A percentile compares a stretch with the other conserved stretches of the same genome.
These are phyloP conservation scores for Ia io DNA, from an alignment of 2,113 vertebrate species.

Conservation along the genomic window DNA sequence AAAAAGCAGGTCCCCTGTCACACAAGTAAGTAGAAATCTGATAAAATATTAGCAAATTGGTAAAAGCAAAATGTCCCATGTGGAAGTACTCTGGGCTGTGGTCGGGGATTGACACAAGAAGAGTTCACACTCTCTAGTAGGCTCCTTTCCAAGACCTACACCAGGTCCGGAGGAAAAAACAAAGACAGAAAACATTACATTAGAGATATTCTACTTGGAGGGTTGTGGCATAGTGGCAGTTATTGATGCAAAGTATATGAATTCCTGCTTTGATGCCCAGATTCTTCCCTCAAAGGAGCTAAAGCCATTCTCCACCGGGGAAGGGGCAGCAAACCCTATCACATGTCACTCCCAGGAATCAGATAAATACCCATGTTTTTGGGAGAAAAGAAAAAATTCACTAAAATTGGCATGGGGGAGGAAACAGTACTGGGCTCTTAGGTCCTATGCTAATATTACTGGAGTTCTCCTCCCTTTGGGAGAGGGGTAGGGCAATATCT, in stretches of 20 bases:
- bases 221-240: neutral
- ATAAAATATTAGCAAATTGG: neutral
- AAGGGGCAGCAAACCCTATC: neutral
- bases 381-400: neutral
- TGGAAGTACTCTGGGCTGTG: neutral
- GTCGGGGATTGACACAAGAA: accelerated
- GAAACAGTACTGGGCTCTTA: neutral
- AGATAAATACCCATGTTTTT: neutral
- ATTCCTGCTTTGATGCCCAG: neutral
- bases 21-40: neutral
- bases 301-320: neutral
- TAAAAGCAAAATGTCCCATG: neutral
- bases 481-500: too few relatives aligned
- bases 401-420: neutral
- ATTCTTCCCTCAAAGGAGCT: neutral
- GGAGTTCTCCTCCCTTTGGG: neutral
- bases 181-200: neutral
- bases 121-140: neutral
- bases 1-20: neutral
- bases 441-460: neutral
- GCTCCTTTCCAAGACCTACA: neutral
- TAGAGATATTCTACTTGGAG: neutral
- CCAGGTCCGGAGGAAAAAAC: neutral
- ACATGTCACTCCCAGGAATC: neutral
- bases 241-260: neutral